Evolutionary conservation across 1,140 invertebrate genomes (phyloP).

Genomic region (Patella vulgata): DNA sequence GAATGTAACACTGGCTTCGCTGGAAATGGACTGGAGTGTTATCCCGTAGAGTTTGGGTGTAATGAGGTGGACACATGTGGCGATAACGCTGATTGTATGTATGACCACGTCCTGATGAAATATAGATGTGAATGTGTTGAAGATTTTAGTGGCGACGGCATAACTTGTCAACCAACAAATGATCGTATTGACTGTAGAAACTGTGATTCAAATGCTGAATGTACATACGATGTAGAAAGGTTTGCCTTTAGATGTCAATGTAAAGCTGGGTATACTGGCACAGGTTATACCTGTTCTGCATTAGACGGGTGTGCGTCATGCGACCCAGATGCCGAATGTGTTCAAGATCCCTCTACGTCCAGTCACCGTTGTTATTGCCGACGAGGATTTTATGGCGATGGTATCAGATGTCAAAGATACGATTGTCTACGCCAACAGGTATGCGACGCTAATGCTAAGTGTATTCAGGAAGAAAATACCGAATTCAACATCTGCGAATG

Average conservation of each 20-base stretch:
- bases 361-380: constrained; percentile 43
- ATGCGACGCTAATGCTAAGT: constrained; percentile 84
- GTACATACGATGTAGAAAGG: constrained; percentile 53
- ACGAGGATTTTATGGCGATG: constrained; percentile 42
- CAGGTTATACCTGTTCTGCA: constrained; percentile 71
- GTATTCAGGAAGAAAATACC: constrained; percentile 73
- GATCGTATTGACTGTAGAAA: constrained; percentile 46
- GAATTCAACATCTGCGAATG: constrained; percentile 81
- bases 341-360: constrained; percentile 24
- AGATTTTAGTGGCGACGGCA: constrained; percentile 71
- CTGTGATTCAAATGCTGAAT: constrained; percentile 63
- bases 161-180: constrained; percentile 70
- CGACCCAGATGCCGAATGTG: constrained; percentile 44
- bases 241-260: constrained; percentile 81
- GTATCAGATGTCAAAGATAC: constrained; percentile 22
- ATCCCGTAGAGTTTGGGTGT: constrained; percentile 69
- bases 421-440: constrained; percentile 79
- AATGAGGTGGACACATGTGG: constrained; percentile 74
- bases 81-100: constrained; percentile 56
- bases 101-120: constrained; percentile 31
- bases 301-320: constrained; percentile 46
- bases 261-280: constrained; percentile 81
- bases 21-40: constrained; percentile 44
- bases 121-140: constrained; percentile 61
- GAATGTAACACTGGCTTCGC: constrained; percentile 51